Conservation (phyloP, 2,888 invertebrate species). For the Eristalinus aeneus region DNA sequence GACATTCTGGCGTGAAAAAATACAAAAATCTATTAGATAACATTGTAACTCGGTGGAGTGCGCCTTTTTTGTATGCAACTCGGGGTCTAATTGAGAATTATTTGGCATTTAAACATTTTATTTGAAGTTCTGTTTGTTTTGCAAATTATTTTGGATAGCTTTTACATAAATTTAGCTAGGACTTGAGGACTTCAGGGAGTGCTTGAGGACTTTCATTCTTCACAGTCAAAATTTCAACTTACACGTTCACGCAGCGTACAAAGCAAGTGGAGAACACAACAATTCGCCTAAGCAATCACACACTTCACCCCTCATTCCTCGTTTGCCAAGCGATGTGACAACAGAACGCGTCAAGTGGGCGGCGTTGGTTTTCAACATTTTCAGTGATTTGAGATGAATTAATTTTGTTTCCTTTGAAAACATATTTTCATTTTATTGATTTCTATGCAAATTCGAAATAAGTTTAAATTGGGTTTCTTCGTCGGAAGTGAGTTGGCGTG, state of each 20-base stretch:
- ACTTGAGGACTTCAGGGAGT: too few species aligned
- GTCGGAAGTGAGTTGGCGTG: background rate
- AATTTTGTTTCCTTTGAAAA: background rate
- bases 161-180: too few species aligned
- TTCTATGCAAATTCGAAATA: conserved; percentile 6
- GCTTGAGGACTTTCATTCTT: too few species aligned
- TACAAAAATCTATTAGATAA: background rate
- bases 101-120: background rate
- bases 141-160: background rate
- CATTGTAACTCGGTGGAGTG: background rate
- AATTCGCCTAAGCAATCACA: too few species aligned
- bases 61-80: background rate
- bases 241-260: too few species aligned
- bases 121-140: background rate
- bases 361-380: background rate
- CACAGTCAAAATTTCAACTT: too few species aligned
- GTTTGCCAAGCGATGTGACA: background rate
- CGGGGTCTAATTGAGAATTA: background rate
- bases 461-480: conserved; percentile 38
- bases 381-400: background rate
- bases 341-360: background rate
- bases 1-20: background rate
- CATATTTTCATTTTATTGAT: conserved; percentile 34
- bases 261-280: too few species aligned
- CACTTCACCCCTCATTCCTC: background rate